Evolutionary conservation across 2,113 vertebrate genomes (phyloP), one percentile per base, ranked within the genome.

Genomic region (Sprattus sprattus): DNA sequence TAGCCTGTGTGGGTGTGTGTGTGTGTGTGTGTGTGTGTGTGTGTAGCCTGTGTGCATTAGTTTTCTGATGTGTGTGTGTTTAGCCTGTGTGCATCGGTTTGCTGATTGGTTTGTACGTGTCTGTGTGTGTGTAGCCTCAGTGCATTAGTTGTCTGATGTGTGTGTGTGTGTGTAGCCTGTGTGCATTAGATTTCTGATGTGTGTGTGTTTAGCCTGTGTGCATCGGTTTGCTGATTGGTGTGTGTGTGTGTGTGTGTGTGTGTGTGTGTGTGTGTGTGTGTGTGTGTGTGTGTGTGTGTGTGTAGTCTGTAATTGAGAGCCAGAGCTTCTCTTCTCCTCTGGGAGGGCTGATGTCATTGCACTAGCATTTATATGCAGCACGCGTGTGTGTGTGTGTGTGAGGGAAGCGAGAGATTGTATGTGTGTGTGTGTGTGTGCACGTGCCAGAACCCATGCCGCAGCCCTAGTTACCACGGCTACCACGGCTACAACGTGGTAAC

Each of bases 311-410:
- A 89, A 90, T 86, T 45, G 82, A 71, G 86, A 89, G 83, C 82
- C 84, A 64, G 64, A 82, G 44, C 71, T 84, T 25, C 15, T 0
- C 75, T 18, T 82, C 80, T 88, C 86, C 87, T 88, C 83, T 78
- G 75, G 84, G 60, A 85, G 78, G 82, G 25, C 67, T 75, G 67
- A 75, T 75, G 28, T 82, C 83, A 85, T 28, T 71, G 46, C 50
- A 81, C 81, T 46, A 67, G 88, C 82, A 90, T 92, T 91, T 88
- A 87, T 92, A 91, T 90, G 86, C 91, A 22, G 64, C 81, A 84
- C 87, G 83, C 87, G 88, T 82, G 44, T 71, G 67, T 75, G 67
- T 75, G 67, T 75, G 67, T 75, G 67, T 39, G 67, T 39, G 67
- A 54, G 54, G 54, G 22, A 20, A 18, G 52, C 20, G 54, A 57